Conservation (phyloP, 2,797 vertebrate genomes). For the Muraenolepis orangiensis region DNA sequence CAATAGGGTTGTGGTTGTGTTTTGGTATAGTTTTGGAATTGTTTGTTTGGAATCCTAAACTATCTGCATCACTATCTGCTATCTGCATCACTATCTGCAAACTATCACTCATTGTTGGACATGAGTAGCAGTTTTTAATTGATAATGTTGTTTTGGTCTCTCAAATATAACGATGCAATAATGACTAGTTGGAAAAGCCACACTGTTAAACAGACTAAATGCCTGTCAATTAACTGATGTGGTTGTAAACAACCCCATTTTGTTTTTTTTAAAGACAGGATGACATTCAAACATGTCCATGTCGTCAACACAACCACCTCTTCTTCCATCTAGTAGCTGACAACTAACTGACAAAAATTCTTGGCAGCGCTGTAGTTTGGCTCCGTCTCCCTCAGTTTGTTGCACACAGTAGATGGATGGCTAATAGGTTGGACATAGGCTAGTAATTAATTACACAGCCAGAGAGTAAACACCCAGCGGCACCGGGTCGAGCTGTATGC, state of each 20-base stretch:
- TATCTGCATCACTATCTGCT: too few relatives aligned
- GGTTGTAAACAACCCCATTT: background rate
- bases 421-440: slow-evolving; percentile 17
- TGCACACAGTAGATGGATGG: background rate
- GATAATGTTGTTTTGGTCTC: background rate
- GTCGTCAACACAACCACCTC: background rate
- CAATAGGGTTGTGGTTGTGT: too few relatives aligned
- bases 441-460: slow-evolving; percentile 18
- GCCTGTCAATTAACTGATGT: background rate
- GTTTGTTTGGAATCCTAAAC: background rate
- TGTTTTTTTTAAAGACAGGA: background rate
- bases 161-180: background rate
- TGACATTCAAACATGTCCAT: background rate
- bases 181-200: background rate
- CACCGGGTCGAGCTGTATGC: slow-evolving; percentile 22
- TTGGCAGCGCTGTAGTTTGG: background rate
- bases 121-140: background rate
- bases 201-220: background rate
- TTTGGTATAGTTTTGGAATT: too few relatives aligned
- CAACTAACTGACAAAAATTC: slow-evolving; percentile 4
- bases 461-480: slow-evolving; percentile 37
- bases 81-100: too few relatives aligned
- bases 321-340: slow-evolving; percentile 2
- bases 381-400: background rate
- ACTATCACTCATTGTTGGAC: background rate